A percentile compares a stretch with the other conserved stretches of the same genome.
These are phyloP conservation scores for Sebastes fasciatus DNA, from an alignment of 2,113 vertebrate species.

Conservation along the genomic window DNA sequence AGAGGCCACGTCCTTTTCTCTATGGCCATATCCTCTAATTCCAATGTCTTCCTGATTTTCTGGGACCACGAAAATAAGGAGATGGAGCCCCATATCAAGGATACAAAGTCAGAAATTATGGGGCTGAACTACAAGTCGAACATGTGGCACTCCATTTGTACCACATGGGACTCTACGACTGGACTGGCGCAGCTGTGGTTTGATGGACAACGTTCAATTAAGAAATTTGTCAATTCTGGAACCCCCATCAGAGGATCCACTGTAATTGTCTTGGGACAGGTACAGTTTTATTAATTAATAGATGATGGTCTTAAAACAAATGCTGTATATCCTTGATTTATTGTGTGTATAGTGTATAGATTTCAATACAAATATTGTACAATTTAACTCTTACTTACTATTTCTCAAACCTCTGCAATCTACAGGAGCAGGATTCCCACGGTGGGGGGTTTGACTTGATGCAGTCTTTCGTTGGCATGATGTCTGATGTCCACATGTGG, in stretches of 20 bases:
- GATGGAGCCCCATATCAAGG: slow-evolving; percentile 21
- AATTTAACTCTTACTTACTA: background rate
- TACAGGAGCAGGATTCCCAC: slow-evolving; percentile 70
- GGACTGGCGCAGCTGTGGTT: slow-evolving; percentile 74
- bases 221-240: slow-evolving; percentile 1
- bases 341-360: background rate
- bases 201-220: slow-evolving; percentile 43
- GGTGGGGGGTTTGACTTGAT: slow-evolving; percentile 58
- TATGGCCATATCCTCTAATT: slow-evolving; percentile 2
- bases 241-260: slow-evolving; percentile 7
- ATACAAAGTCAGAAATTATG: background rate
- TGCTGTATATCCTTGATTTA: background rate
- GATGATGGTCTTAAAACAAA: background rate
- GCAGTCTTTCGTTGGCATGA: slow-evolving; percentile 74
- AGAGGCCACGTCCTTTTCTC: slow-evolving; percentile 70
- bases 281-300: slow-evolving; percentile 5
- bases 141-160: slow-evolving; percentile 69
- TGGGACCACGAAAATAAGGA: slow-evolving; percentile 37
- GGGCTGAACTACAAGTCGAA: background rate
- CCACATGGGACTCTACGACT: slow-evolving; percentile 64
- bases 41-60: slow-evolving; percentile 63
- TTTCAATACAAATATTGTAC: background rate
- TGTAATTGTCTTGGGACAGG: slow-evolving; percentile 73
- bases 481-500: slow-evolving; percentile 80
- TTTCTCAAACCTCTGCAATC: background rate